Conservation (phyloP, 2,888 invertebrate species). For the Cyrtodaria siliqua region DNA sequence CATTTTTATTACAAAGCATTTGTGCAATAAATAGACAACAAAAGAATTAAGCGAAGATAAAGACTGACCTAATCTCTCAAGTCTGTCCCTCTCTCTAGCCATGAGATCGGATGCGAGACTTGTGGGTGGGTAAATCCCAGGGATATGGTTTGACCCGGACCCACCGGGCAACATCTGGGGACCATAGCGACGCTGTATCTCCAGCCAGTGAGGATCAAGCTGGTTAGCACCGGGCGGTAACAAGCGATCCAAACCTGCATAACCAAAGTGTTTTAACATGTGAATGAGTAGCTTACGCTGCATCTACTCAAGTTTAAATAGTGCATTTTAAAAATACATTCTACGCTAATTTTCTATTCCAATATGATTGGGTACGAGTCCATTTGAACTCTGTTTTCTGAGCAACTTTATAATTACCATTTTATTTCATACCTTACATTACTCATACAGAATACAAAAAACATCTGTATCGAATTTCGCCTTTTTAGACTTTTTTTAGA, state of each 20-base stretch:
- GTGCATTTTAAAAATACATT: too few species aligned
- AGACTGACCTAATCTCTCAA: slow-evolving; percentile 89
- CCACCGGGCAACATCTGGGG: slow-evolving; percentile 77
- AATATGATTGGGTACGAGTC: too few species aligned
- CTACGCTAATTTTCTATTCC: too few species aligned
- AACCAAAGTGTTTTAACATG: slow-evolving; percentile 7
- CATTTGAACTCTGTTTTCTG: too few species aligned
- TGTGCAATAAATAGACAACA: neutral
- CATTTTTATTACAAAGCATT: too few species aligned
- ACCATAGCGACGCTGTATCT: slow-evolving; percentile 90
- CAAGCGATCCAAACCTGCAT: slow-evolving; percentile 80
- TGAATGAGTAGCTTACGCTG: too few species aligned
- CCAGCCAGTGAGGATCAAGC: slow-evolving; percentile 91
- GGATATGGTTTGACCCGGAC: slow-evolving; percentile 87
- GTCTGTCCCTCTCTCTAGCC: slow-evolving; percentile 94
- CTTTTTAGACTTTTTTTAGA: too few species aligned
- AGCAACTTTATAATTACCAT: too few species aligned
- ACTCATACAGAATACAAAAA: too few species aligned
- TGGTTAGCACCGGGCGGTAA: slow-evolving; percentile 78
- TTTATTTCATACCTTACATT: too few species aligned
- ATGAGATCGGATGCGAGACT: slow-evolving; percentile 90
- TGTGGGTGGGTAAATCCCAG: slow-evolving; percentile 85
- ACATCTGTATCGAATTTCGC: too few species aligned
- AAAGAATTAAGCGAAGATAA: neutral
- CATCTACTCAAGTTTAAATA: too few species aligned